Evolutionary conservation across 1,140 invertebrate genomes (phyloP).

Genomic region (Neelides sp.): DNA sequence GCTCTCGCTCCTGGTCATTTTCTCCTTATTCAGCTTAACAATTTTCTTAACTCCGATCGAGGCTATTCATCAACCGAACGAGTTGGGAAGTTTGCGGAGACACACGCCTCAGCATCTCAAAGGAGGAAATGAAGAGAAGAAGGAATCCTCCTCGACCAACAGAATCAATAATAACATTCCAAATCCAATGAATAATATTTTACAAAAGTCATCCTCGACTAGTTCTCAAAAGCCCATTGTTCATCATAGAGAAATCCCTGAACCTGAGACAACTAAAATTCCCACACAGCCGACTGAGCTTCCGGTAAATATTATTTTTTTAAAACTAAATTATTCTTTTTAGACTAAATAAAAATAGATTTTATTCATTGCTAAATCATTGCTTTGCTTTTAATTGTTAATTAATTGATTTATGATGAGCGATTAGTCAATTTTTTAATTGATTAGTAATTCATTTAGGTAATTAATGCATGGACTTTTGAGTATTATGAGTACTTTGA

Average conservation of each 20-base stretch:
- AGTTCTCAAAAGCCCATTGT: too few species aligned
- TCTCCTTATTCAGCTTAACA: constrained; percentile 32
- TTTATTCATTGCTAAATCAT: neutral
- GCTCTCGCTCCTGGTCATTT: constrained; percentile 42
- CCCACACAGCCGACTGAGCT: too few species aligned
- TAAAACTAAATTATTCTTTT: constrained; percentile 10
- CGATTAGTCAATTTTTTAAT: neutral
- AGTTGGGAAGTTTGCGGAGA: neutral
- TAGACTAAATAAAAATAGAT: constrained; percentile 6
- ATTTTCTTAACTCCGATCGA: neutral
- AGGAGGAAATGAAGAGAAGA: neutral
- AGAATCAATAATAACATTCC: too few species aligned
- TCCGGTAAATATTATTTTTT: too few species aligned
- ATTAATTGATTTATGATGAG: neutral
- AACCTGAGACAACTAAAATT: too few species aligned
- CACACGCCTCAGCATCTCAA: neutral
- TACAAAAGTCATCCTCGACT: too few species aligned
- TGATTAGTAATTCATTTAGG: neutral
- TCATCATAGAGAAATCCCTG: too few species aligned
- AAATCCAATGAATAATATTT: too few species aligned
- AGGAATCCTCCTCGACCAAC: constrained; percentile 9
- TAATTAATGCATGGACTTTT: neutral
- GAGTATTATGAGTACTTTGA: too few species aligned
- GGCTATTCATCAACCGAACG: neutral
- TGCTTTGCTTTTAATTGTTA: neutral